Base-by-base conservation (phyloP, 2,797 vertebrate genomes). In the Sitta carolinensis region DNA sequence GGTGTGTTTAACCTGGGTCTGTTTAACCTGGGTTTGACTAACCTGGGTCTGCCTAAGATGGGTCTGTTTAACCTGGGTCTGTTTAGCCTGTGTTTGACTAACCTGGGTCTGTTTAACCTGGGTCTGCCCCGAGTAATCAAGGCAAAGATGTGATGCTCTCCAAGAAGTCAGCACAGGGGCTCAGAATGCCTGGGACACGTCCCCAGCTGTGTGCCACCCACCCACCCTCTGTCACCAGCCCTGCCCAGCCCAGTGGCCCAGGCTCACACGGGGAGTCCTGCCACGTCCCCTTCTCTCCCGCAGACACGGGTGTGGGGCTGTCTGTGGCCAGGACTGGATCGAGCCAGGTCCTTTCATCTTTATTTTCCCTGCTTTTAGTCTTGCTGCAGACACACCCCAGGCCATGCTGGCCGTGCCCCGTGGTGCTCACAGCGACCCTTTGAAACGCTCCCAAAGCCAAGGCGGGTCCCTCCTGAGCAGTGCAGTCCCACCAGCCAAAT, bases 321-420 rank as follows among this genome's bases (percentile, higher is more conserved):
- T 34, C 26, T 58, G 54, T 8, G 68, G 13, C 43, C 59, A 34
- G 48, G 15, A 36, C 52, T 69, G 62, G 23, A 72, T 75, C 59
- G 27, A 42, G 7, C 32, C 59, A 32, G 16, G 14, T 57, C 42
- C 36, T 82, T 68, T 42, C 77, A 61, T 43, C 5, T 5, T 59
- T 12, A 23, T 72, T 62, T 51, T 74, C 20, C 26, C 36, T 45
- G 25, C 12, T 81, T 63, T 77, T 84, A 26, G 45, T 57, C 43
- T 45, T 52, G 47, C 51, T 36, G 11, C 9, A 1, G 58, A 55
- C 36, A 25, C 5, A 11, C 40, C 50, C 32, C 36, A 26, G 20
- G 7, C 50, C 38, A n/a, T 3, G 27, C 16, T 13, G 58, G 17
- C 18, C 0, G 0, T 14, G 21, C 32, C 74, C 50, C 45, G 1